These are phyloP conservation scores for Calcarius lapponicus DNA, from an alignment of 2,797 vertebrate genomes.

Conservation along the genomic window DNA sequence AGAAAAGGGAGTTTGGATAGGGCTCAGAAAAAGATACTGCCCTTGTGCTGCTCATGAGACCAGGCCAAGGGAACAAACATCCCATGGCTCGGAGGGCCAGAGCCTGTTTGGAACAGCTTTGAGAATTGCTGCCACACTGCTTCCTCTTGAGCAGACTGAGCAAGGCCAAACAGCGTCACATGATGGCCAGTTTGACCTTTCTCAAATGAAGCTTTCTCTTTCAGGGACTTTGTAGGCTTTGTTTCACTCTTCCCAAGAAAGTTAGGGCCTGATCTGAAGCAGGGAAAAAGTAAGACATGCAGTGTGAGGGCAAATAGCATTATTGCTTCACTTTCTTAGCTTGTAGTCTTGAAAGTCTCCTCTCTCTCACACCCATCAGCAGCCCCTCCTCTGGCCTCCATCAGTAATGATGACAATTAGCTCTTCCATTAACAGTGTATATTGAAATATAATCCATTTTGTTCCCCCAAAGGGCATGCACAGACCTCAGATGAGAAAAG, in stretches of 20 bases:
- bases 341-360: not conserved
- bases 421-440: not conserved
- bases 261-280: not conserved
- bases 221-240: not conserved
- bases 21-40: not conserved
- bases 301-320: not conserved
- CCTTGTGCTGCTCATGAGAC: rapidly evolving
- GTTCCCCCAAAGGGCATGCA: not conserved
- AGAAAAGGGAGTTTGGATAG: not conserved
- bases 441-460: not conserved
- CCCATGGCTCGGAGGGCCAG: rapidly evolving
- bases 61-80: not conserved
- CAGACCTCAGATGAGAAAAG: not conserved
- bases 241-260: not conserved
- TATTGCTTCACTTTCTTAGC: not conserved
- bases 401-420: not conserved
- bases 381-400: not conserved
- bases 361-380: not conserved
- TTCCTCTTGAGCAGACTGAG: not conserved
- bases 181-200: rapidly evolving
- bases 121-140: not conserved
- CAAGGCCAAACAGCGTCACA: not conserved
- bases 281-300: not conserved
- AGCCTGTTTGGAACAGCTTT: too few relatives aligned
- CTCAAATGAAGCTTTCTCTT: not conserved